Percentiles rank a stretch among this genome's conserved stretches.
phyloP scores from a whole-genome alignment of 1,140 invertebrate species.

The Archivesica marissinica region DNA sequence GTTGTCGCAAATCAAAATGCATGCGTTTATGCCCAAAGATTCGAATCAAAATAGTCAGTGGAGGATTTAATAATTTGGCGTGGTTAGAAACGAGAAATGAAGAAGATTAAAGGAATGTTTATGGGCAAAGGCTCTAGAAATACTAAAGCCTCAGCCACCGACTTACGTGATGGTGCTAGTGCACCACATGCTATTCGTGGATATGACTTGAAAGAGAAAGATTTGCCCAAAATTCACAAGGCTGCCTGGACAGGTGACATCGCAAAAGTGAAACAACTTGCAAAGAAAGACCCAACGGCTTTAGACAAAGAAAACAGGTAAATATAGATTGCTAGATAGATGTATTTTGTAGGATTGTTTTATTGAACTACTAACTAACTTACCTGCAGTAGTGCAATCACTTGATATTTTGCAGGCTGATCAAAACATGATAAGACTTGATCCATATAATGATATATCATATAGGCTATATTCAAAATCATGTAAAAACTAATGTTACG shows the following conservation, averaged over 20 bases:
- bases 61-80: conserved; percentile 48
- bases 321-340: neutral
- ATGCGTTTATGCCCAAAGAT: conserved; percentile 7
- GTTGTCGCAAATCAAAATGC: neutral
- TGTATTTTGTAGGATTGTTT: neutral
- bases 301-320: conserved; percentile 81
- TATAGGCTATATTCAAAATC: no score
- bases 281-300: conserved; percentile 76
- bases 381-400: neutral
- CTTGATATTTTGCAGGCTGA: neutral
- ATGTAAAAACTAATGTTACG: no score
- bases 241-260: conserved; percentile 77
- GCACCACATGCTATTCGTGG: neutral
- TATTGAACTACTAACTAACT: neutral
- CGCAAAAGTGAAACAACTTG: conserved; percentile 78
- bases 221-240: conserved; percentile 80
- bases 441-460: no score
- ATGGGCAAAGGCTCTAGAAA: neutral
- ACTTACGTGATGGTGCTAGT: neutral
- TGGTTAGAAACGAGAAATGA: conserved; percentile 65
- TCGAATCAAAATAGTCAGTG: conserved; percentile 33
- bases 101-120: conserved; percentile 56
- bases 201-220: conserved; percentile 78
- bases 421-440: neutral
- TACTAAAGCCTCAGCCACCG: neutral